Base-by-base conservation (phyloP, 2,113 vertebrate species). In the Apodemus speciosus region DNA sequence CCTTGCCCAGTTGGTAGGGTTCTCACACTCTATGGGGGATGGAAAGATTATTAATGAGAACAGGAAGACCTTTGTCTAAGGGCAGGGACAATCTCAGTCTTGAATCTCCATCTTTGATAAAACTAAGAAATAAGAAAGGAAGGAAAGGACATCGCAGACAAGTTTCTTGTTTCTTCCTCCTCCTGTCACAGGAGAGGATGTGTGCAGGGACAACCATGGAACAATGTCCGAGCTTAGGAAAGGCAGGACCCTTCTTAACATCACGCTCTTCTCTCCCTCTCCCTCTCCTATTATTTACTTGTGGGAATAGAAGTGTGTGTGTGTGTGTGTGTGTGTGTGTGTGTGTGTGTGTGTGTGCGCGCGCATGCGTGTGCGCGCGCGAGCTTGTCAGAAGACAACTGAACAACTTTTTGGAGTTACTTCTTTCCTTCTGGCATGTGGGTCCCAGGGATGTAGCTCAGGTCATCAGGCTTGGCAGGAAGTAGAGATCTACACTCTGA, bases 81-180 rank as follows among this genome's bases (percentile, higher is more conserved):
- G 88, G 53, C 62, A n/a, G 3, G 6, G 60, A 69, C 53, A 77
- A 81, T 56, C 43, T 32, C 51, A 56, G 4, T 60, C 43, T 9
- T 95, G 84, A 88, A 89, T 40, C 94, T 77, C 66, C 32, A 95
- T 80, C 60, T 35, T 85, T 69, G 38, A 86, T 71, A 91, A 94
- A 84, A 89, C 58, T 62, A 83, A 96, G 88, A 88, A 87, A 46
- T 80, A 96, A 95, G 80, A 94, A 96, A 94, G 27, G 49, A 95
- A 11, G 11, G 16, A 30, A 81, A 77, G 75, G 69, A 88, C 32
- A 68, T 35, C 25, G 13, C 40, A 38, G 40, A 62, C 94, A 87
- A 51, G 66, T 92, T 88, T 95, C 75, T 15, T 40, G 80, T 58
- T 25, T 4, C 60, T 76, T 85, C 43, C 32, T 96, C 56, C 69